phyloP scores from a whole-genome alignment of 2,797 vertebrate genomes.

The Scolopax bukidnonensis region DNA sequence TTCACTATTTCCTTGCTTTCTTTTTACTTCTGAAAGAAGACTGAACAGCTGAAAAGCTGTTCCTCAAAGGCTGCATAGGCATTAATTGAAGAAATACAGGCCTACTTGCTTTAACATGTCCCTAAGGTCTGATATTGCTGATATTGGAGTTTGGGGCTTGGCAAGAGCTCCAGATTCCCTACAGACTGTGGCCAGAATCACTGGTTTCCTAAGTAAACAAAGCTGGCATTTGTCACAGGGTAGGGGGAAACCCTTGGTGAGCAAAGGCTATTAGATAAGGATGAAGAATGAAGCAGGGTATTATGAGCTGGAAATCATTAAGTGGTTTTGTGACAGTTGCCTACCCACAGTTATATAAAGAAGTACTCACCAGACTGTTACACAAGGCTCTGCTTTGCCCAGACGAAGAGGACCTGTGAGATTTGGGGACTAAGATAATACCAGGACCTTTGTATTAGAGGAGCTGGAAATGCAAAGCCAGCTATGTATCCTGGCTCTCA shows the following conservation, averaged over 20 bases:
- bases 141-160: neutral
- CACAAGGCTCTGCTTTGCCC: neutral
- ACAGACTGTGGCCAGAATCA: neutral
- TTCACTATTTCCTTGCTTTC: neutral
- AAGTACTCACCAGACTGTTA: neutral
- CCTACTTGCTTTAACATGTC: neutral
- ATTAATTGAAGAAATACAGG: neutral
- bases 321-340: neutral
- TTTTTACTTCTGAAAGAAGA: neutral
- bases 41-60: neutral
- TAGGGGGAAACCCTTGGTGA: neutral
- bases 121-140: neutral
- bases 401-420: accelerated
- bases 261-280: neutral
- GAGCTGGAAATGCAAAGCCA: neutral
- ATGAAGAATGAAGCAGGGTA: neutral
- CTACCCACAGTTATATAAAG: neutral
- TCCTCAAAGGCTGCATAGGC: neutral
- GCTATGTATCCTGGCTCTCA: neutral
- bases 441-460: neutral
- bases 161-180: neutral
- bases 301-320: neutral
- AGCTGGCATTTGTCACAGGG: neutral
- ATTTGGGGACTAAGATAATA: neutral
- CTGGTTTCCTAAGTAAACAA: neutral